Percentiles rank a stretch among this genome's conserved stretches.
phyloP scores from a whole-genome alignment of 2,113 vertebrate species.

The Thunnus maccoyii region DNA sequence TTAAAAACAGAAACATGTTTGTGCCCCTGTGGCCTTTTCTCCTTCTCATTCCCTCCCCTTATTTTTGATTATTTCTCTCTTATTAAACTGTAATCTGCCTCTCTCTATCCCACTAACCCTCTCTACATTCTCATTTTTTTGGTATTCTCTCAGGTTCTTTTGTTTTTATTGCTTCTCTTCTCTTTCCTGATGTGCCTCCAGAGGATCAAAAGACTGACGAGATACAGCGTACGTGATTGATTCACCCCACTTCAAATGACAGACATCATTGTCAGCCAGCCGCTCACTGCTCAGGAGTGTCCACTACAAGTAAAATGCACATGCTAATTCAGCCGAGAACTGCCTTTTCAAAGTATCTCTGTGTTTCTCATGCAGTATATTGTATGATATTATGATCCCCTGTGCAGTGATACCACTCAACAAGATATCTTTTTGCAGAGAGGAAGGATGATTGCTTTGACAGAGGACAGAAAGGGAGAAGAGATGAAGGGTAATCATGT shows the following conservation, averaged over 20 bases:
- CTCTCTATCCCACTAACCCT: background rate
- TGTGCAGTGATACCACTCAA: slow-evolving; percentile 6
- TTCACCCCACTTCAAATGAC: slow-evolving; percentile 50
- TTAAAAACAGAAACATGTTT: slow-evolving; percentile 24
- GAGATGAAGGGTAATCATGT: slow-evolving; percentile 53
- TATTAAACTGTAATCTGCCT: slow-evolving; percentile 34
- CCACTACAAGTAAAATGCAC: slow-evolving; percentile 48
- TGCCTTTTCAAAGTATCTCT: slow-evolving; percentile 37
- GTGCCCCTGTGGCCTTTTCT: slow-evolving; percentile 5
- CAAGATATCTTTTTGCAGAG: slow-evolving; percentile 20
- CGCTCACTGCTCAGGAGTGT: slow-evolving; percentile 25
- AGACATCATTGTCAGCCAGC: slow-evolving; percentile 31
- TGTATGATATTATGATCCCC: slow-evolving; percentile 43
- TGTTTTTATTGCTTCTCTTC: slow-evolving; percentile 44
- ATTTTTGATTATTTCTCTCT: slow-evolving; percentile 30
- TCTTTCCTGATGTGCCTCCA: slow-evolving; percentile 4
- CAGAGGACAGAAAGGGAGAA: slow-evolving; percentile 16
- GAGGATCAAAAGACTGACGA: slow-evolving; percentile 40
- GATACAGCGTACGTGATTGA: slow-evolving; percentile 37
- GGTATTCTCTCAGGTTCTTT: slow-evolving; percentile 21
- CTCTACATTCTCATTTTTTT: background rate
- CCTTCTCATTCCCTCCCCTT: background rate
- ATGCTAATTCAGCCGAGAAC: slow-evolving; percentile 42
- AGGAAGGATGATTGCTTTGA: slow-evolving; percentile 56
- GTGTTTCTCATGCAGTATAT: slow-evolving; percentile 1